Conservation (phyloP, 2,113 vertebrate genomes). For the Strix uralensis region DNA sequence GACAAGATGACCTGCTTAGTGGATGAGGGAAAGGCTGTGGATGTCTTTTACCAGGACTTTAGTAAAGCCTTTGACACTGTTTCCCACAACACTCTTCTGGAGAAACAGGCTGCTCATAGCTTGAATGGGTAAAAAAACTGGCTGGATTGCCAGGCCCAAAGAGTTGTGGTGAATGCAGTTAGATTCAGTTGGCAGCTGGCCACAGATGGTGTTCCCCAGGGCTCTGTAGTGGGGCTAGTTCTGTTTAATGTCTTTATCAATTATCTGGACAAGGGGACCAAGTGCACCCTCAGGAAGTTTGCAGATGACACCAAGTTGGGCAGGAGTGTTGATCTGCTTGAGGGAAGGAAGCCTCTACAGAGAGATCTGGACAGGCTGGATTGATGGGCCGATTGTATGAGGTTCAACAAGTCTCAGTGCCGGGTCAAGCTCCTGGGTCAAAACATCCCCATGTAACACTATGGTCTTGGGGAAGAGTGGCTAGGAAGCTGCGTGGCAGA, state of each 20-base stretch:
- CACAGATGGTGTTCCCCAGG: neutral
- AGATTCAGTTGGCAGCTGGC: rapidly evolving
- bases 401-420: neutral
- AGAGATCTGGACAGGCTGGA: neutral
- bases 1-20: neutral
- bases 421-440: neutral
- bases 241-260: neutral
- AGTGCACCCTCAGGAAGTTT: neutral
- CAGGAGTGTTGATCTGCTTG: rapidly evolving
- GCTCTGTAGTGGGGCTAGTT: rapidly evolving
- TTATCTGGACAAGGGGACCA: rapidly evolving
- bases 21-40: neutral
- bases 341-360: neutral
- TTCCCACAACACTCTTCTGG: neutral
- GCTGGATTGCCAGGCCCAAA: neutral
- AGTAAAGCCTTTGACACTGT: neutral
- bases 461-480: neutral
- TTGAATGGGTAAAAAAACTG: neutral
- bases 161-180: neutral
- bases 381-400: rapidly evolving
- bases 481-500: neutral
- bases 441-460: neutral
- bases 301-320: neutral
- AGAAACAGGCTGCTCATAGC: neutral
- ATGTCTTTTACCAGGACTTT: neutral